These are phyloP conservation scores for Caenorhabditis parvicauda DNA, from an alignment of 2,888 invertebrate species.

Conservation along the genomic window DNA sequence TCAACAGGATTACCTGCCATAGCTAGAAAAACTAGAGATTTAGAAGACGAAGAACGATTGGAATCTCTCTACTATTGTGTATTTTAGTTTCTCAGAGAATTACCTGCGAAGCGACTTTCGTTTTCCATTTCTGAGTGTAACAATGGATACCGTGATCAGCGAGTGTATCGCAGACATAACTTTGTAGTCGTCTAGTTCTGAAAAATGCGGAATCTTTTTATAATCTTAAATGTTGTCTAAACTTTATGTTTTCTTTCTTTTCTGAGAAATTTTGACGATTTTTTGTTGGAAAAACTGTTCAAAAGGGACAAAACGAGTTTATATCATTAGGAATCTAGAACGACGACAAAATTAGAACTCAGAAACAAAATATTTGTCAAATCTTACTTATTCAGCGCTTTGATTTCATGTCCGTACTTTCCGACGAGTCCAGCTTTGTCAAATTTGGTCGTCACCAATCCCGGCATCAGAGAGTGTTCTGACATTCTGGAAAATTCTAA, in stretches of 20 bases:
- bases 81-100: no score
- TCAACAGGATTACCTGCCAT: no score
- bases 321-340: no score
- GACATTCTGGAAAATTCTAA: conserved; percentile 26
- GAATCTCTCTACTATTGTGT: no score
- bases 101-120: conserved; percentile 5
- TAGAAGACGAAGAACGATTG: no score
- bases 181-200: conserved; percentile 6
- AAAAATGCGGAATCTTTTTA: no score
- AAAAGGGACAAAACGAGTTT: no score
- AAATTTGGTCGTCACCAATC: conserved; percentile 34
- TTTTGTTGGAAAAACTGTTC: not conserved
- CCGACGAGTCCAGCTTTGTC: conserved; percentile 21
- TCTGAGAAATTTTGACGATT: not conserved
- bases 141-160: conserved; percentile 13
- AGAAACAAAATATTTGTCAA: no score
- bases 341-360: no score
- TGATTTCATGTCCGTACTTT: conserved; percentile 16
- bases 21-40: no score
- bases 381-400: conserved; percentile 10
- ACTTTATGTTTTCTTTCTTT: no score
- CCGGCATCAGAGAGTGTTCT: conserved; percentile 46
- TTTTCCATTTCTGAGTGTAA: conserved; percentile 25
- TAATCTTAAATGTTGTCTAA: no score
- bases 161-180: conserved; percentile 11